Evolutionary conservation across 2,888 invertebrate genomes (phyloP), one percentile per base, ranked within the genome.

Genomic region (Meteorus cinctellus): DNA sequence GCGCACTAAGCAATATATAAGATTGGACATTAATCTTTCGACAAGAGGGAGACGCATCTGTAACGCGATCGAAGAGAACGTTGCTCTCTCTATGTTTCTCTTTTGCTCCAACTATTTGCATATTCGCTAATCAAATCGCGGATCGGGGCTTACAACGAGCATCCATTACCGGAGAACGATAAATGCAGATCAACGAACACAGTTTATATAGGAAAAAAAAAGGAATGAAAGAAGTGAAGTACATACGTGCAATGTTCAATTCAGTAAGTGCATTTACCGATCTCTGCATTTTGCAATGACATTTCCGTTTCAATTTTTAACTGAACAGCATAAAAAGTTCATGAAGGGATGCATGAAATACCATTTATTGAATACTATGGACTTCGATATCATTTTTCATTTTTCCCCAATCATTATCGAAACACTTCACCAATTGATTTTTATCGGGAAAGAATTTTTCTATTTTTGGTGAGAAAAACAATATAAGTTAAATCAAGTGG

Each of bases 221-320:
- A 14, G 63, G 41, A 45, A 36, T 45, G 14, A 72, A 41, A 45
- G 16, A 19, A n/a, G 34, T 41, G 36, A 67, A 34, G 24, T 14
- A 68, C 29, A 55, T 34, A 29, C 16, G 36, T 75, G 65, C 63
- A 72, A 62, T 29, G 31, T 62, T 62, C n/a, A 62, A 31, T 62
- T 16, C 31, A 16, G 31, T 62, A 41, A 65, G 41, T 65, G 65
- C 36, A 65, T 65, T 72, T 60, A 72, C 63, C 76, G 41, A 68
- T 68, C 48, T 34, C 16, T 36, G 65, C 19, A 31, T 63, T 63
- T 63, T 14, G 16, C 31, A 63, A 63, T 63, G 12, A 63, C 29
- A 31, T 62, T 62, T 62, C 41, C 41, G 41, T 41, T 41, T 41
- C 41, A 41, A 41, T 41, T 41, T 41, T 41, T 12, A 41, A 12